A percentile compares a stretch with the other conserved stretches of the same genome.
These are phyloP conservation scores for Actinemys pallida DNA, from an alignment of 2,113 vertebrate genomes.

Conservation along the genomic window DNA sequence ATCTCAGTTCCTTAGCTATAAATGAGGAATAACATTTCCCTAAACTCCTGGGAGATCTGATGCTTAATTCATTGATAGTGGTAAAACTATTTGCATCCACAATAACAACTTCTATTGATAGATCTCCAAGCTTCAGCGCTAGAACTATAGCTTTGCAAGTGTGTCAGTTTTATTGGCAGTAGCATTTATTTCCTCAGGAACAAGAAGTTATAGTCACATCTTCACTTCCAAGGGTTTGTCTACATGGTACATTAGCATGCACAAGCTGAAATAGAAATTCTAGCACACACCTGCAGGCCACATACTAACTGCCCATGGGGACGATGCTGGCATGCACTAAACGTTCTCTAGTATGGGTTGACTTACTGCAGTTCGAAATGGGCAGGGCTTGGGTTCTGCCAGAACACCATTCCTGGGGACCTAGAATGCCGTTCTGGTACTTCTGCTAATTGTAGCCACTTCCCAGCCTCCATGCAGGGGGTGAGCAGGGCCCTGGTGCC, in stretches of 20 bases:
- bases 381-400: too few relatives aligned
- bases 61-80: neutral
- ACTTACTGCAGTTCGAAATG: too few relatives aligned
- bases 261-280: neutral
- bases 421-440: too few relatives aligned
- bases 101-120: neutral
- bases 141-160: neutral
- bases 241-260: neutral
- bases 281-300: neutral
- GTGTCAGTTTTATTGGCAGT: accelerated
- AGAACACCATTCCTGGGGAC: too few relatives aligned
- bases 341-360: too few relatives aligned
- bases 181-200: neutral
- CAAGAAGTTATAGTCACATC: neutral
- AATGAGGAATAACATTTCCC: neutral
- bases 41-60: neutral
- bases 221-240: neutral
- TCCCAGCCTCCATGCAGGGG: too few relatives aligned
- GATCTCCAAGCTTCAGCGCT: neutral
- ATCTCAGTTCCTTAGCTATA: neutral
- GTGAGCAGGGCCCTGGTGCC: too few relatives aligned
- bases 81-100: neutral
- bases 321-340: too few relatives aligned
- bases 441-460: too few relatives aligned
- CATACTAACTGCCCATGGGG: too few relatives aligned